A percentile compares a stretch with the other conserved stretches of the same genome.
Conservation (phyloP, 1,140 invertebrate species). For the Oedothorax gibbosus region DNA sequence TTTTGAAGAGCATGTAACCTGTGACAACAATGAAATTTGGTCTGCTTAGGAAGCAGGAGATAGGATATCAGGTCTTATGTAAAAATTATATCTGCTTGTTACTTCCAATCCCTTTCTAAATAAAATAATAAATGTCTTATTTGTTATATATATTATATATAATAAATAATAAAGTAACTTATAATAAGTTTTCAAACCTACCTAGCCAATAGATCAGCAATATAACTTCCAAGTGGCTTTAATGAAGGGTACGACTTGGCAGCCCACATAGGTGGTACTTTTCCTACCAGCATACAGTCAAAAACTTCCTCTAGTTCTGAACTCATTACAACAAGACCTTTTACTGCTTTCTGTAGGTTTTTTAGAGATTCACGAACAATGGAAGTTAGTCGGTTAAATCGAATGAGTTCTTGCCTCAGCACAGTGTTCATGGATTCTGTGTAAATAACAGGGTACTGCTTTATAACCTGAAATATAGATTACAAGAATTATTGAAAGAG, state of each 20-base stretch:
- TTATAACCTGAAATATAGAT: conserved; percentile 68
- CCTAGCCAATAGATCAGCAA: conserved; percentile 70
- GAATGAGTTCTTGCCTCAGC: conserved; percentile 72
- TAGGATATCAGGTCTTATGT: no score
- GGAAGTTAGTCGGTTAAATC: conserved; percentile 70
- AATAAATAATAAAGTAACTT: no score
- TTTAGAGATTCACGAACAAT: conserved; percentile 68
- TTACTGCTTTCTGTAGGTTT: conserved; percentile 71
- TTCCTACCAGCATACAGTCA: conserved; percentile 70
- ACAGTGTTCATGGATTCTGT: conserved; percentile 74
- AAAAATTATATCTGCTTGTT: no score
- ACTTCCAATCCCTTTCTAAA: no score
- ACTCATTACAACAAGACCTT: conserved; percentile 73
- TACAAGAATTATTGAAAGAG: not conserved
- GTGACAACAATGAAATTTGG: no score
- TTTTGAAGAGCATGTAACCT: no score
- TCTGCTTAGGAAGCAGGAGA: no score
- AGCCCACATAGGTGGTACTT: conserved; percentile 71
- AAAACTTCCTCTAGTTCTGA: conserved; percentile 71
- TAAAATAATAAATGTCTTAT: no score
- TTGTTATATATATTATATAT: no score
- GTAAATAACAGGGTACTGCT: conserved; percentile 74
- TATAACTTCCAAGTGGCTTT: conserved; percentile 72
- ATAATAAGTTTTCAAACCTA: conserved; percentile 10
- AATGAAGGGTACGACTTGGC: conserved; percentile 71